Evolutionary conservation across 30 jellyfish, hydroid and myxozoan genomes (phyloP), one percentile per base, ranked within the genome.

Genomic region (Turritopsis dohrnii): DNA sequence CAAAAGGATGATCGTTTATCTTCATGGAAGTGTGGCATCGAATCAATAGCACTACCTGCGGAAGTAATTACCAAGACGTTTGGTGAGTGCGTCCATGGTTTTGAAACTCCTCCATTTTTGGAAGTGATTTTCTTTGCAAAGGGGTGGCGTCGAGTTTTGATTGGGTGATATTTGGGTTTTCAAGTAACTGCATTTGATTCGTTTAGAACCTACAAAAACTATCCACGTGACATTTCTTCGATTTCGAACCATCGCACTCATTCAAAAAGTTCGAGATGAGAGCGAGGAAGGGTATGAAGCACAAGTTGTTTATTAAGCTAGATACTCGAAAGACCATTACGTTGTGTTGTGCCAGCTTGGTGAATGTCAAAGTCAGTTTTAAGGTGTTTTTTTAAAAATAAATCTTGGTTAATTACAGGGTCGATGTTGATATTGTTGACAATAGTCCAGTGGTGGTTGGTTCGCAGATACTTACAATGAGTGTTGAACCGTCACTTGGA

Each of bases 391-490:
- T 29, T 4, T 74, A 29, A n/a, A 26, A 74, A 74, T 24, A 71
- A 74, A 3, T 41, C 13, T 13, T 41, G 5, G 13, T n/a, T 41
- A 41, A 0, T 84, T 84, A 13, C 73, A 92, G 98, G 24, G 98
- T 87, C 31, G 90, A 75, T 7, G 89, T 83, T 79, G 96, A 87
- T 29, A 89, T 93, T 53, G 79, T 89, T 22, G 96, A 93, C 76
- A 96, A 93, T 85, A 85, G 72, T 53, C 96, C 98, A 16, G 82
- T 93, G 89, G 87, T 86, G 75, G 91, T 93, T 54, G 96, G 95
- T n/a, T 83, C 98, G n/a, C 91, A 89, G 26, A 96, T 93, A 21
- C 86, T 93, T 20, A 81, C 98, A 24, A 74, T 93, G 94, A 25
- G 88, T 18, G 84, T 93, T 21, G 90, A 84, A 23, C 98, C 98